phyloP scores from a whole-genome alignment of 2,888 invertebrate genomes.

The Spialia ferax region DNA sequence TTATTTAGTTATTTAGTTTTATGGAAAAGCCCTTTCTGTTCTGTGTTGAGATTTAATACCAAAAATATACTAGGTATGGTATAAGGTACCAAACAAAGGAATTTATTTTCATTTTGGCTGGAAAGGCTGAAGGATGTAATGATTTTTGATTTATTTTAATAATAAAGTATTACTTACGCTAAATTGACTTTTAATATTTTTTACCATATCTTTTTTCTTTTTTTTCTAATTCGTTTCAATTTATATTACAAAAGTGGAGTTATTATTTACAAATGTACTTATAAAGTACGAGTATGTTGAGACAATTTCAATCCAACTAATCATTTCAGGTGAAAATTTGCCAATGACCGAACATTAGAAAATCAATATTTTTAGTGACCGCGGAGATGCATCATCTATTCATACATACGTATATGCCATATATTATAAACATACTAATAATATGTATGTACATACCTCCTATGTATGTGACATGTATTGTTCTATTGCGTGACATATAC shows the following conservation, averaged over 20 bases:
- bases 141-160: too few species aligned
- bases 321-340: constrained; percentile 19
- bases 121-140: too few species aligned
- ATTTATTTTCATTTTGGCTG: background rate
- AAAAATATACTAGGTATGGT: background rate
- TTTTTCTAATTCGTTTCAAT: too few species aligned
- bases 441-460: background rate
- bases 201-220: too few species aligned
- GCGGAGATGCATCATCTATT: constrained; percentile 32
- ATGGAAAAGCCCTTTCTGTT: constrained; percentile 1
- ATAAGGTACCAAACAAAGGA: too few species aligned
- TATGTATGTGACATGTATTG: background rate
- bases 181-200: too few species aligned
- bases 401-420: constrained; percentile 22
- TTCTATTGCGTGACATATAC: constrained; percentile 5
- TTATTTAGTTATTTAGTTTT: constrained; percentile 28
- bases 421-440: constrained; percentile 3
- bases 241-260: too few species aligned
- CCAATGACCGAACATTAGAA: constrained; percentile 27
- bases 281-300: background rate
- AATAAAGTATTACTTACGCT: too few species aligned
- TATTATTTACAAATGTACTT: too few species aligned
- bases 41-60: background rate
- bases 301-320: constrained; percentile 6
- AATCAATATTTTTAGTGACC: constrained; percentile 31